Base-by-base conservation (phyloP, 2,113 vertebrate species). In the Tautogolabrus adspersus region DNA sequence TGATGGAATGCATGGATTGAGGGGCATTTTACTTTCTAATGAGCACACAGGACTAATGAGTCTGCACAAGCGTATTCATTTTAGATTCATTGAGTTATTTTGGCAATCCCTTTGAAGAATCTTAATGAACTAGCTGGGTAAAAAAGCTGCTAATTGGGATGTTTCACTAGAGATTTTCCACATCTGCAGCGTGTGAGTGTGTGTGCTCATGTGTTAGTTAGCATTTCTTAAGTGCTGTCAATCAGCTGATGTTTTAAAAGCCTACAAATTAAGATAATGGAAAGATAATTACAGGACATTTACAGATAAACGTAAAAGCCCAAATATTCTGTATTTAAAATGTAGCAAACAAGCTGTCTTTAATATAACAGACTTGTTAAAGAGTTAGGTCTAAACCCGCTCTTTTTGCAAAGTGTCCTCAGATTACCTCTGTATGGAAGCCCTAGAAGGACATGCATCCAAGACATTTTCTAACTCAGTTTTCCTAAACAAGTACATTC, bases 41-140 rank as follows among this genome's bases (percentile, higher is more conserved):
- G 56, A 84, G 83, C 60, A 6, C 56, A 59, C 30, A 21, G 16
- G 12, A n/a, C 34, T 83, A 86, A 88, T 64, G 64, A 74, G 74
- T 67, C 52, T 42, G 55, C 83, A 73, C 47, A 44, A 57, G 55
- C 12, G 0, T 7, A 46, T 67, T 77, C 40, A 65, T 62, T 82
- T 75, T 59, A 57, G 23, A 71, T 81, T 81, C 8, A 68, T 67
- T 87, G 72, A 3, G 44, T 74, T 64, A 22, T 57, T 62, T 63
- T 55, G 51, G 85, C 57, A 75, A 15, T 22, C 16, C n/a, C 63
- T 75, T 52, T 13, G 2, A 47, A 71, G 77, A 49, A 61, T 84
- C 34, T 1, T 79, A 69, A 90, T 84, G 51, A 69, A 75, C 40
- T 72, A 56, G 10, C 57, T 59, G n/a, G 56, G 54, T 40, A 70